Conservation (phyloP, 2,797 vertebrate species). For the Anniella stebbinsi region DNA sequence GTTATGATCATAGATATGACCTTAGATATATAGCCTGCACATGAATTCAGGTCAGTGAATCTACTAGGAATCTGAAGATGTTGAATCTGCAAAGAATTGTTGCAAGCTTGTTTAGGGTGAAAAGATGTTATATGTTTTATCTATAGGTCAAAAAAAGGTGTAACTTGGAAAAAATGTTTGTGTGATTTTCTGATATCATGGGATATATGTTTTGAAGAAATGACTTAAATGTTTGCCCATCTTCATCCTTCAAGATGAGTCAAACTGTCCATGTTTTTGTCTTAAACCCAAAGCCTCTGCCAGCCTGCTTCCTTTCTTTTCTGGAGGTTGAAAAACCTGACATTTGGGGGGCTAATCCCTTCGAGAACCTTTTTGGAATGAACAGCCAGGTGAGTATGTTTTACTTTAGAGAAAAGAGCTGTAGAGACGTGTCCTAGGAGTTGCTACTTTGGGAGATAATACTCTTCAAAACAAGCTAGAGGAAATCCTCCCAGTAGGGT, state of each 20-base stretch:
- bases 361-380: not conserved
- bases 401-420: not conserved
- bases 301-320: not conserved
- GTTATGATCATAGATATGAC: not conserved
- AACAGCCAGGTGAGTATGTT: not conserved
- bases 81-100: not conserved
- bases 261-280: not conserved
- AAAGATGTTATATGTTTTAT: not conserved
- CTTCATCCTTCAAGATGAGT: not conserved
- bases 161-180: not conserved
- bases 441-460: not conserved
- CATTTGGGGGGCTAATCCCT: not conserved
- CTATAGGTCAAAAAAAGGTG: not conserved
- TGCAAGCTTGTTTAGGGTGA: not conserved
- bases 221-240: not conserved
- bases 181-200: not conserved
- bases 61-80: not conserved
- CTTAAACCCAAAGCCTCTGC: not conserved
- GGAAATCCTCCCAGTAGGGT: not conserved
- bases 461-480: not conserved
- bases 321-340: not conserved
- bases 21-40: not conserved
- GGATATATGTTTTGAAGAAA: not conserved
- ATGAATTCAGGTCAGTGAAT: not conserved
- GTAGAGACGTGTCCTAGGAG: not conserved